These are phyloP conservation scores for Herminia tarsipennalis DNA, from an alignment of 2,888 invertebrate genomes.

Conservation along the genomic window DNA sequence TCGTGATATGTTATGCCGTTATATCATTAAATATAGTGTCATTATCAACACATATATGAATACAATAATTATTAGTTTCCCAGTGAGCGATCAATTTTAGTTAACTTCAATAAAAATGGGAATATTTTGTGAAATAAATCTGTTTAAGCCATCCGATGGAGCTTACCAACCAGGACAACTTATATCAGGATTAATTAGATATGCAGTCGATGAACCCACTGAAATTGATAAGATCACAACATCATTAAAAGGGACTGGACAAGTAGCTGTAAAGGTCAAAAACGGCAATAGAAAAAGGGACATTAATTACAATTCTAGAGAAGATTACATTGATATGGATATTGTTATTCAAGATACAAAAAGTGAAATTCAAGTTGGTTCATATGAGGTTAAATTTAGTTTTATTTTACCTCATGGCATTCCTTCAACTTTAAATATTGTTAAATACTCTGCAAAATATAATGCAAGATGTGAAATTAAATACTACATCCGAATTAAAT, in stretches of 20 bases:
- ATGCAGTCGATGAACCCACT: slow-evolving; percentile 43
- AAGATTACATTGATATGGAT: slow-evolving; percentile 40
- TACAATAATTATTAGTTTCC: too few species aligned
- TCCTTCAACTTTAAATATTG: slow-evolving; percentile 39
- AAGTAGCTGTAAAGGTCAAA: slow-evolving; percentile 14
- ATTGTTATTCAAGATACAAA: slow-evolving; percentile 27
- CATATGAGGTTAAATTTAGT: slow-evolving; percentile 39
- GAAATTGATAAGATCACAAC: slow-evolving; percentile 37
- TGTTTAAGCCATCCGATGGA: slow-evolving; percentile 42
- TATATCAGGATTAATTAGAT: slow-evolving; percentile 45
- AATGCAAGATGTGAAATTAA: slow-evolving; percentile 40
- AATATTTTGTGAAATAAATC: slow-evolving; percentile 46
- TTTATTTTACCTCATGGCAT: slow-evolving; percentile 45
- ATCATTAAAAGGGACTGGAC: slow-evolving; percentile 46
- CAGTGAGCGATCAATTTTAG: too few species aligned
- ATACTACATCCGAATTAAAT: slow-evolving; percentile 53
- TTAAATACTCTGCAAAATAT: slow-evolving; percentile 17
- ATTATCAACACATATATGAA: too few species aligned
- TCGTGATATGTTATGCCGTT: too few species aligned
- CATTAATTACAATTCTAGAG: slow-evolving; percentile 19
- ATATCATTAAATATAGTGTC: too few species aligned
- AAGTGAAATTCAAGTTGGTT: slow-evolving; percentile 23
- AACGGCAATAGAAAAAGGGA: not conserved
- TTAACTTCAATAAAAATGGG: slow-evolving; percentile 37
- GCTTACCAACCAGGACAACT: slow-evolving; percentile 39